phyloP scores from a whole-genome alignment of 2,888 invertebrate species.

The Patella pellucida region DNA sequence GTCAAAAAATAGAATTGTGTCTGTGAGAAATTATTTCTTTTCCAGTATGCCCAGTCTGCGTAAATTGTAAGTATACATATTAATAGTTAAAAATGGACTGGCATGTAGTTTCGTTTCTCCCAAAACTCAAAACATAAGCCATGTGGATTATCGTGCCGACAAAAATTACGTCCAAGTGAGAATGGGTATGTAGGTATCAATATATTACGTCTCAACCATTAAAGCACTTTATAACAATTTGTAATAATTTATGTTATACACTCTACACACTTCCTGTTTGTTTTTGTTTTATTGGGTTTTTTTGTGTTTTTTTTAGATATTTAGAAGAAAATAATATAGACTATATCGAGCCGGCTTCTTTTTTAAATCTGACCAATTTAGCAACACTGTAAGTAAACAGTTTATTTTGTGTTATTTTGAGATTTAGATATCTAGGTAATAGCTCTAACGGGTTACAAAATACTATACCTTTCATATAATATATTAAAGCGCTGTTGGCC shows the following conservation, averaged over 20 bases:
- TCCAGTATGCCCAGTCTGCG: neutral
- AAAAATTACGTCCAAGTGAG: too few relatives aligned
- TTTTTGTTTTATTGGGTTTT: neutral
- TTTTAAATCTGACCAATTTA: constrained; percentile 9
- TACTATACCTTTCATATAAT: too few relatives aligned
- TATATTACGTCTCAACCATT: too few relatives aligned
- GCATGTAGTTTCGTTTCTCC: neutral
- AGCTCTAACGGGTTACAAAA: too few relatives aligned
- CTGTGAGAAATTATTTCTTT: constrained; percentile 15
- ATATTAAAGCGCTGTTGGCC: too few relatives aligned
- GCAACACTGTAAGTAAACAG: constrained; percentile 14
- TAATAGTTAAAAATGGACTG: neutral
- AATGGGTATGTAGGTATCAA: too few relatives aligned
- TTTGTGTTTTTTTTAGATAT: constrained; percentile 19
- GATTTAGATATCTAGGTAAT: too few relatives aligned
- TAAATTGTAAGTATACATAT: constrained; percentile 13
- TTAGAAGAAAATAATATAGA: constrained; percentile 21
- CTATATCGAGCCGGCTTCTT: constrained; percentile 23
- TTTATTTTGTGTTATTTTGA: neutral
- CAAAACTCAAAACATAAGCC: too few relatives aligned
- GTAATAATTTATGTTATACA: too few relatives aligned
- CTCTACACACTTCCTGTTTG: too few relatives aligned
- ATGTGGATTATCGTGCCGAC: too few relatives aligned
- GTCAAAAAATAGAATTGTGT: constrained; percentile 1
- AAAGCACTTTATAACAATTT: too few relatives aligned